Base-by-base conservation (phyloP, 1,140 invertebrate genomes). In the Ostrea edulis region DNA sequence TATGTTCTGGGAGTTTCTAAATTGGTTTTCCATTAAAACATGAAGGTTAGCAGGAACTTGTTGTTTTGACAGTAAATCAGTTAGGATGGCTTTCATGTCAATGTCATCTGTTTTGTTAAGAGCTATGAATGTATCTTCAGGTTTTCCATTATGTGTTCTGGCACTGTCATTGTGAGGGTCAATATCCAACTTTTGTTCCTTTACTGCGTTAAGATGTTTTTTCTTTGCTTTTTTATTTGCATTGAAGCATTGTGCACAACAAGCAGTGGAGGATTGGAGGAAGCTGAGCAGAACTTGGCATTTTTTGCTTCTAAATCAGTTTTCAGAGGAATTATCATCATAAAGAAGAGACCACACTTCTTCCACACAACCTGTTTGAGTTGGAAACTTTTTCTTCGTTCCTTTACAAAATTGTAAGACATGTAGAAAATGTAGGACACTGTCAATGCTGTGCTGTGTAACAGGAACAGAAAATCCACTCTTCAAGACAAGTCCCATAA, bases 1-100 rank as follows among this genome's bases (percentile, higher is more conserved):
- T n/a, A 81, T 55, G 53, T 62, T 35, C 55, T 77, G 55, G 8
- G 58, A 88, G 58, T 88, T 85, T 53, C 35, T 44, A 35, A 84
- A 25, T 58, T 88, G 87, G 44, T 82, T 84, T 52, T 88, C n/a
- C 4, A 88, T 52, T 29, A 88, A 51, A 25, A 77, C 14, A 11
- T 65, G 29, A 58, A 88, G 62, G 82, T 88, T 20, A 54, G 55
- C 62, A 77, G 87, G 82, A 22, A 54, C 83, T 68, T 68, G 65
- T 68, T 68, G 65, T 68, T n/a, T 22, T 68, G 65, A 68, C n/a
- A 68, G n/a, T 22, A 68, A 68, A 68, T 71, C 22, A 71, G 22
- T 71, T 71, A 71, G 29, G 29, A 71, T 71, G 22, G 65, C 65
- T 71, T 71, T 71, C 22, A 71, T 71, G n/a, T 29, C 82, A 82